Base-by-base conservation (phyloP, 2,797 vertebrate species). In the Botia kubotai region DNA sequence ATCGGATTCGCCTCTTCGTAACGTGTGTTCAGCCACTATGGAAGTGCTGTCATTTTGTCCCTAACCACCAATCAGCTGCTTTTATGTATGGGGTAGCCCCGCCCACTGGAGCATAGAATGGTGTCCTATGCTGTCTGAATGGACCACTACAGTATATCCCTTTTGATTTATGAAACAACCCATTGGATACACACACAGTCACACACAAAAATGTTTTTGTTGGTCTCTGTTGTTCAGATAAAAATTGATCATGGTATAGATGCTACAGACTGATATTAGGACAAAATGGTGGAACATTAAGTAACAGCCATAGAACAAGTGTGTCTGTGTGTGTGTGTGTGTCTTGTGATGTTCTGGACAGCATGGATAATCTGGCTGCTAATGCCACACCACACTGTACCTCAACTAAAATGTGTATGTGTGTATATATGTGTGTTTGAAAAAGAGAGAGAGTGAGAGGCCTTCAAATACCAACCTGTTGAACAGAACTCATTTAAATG, bases 351-450 rank as follows among this genome's bases (percentile, higher is more conserved):
- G 43, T 52, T 75, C 66, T 63, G 29, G 68, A 83, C 55, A 65
- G 73, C 60, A 53, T 72, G 71, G 75, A 46, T 68, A 43, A 72
- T 58, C 66, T 76, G 77, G 48, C 77, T 82, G 80, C 85, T 82
- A 55, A 77, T 66, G 74, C 58, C 74, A 72, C 73, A 77, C 66
- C 74, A 70, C 69, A 82, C 74, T 74, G 72, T 82, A 80, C 77
- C 63, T 70, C 79, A 71, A 65, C 71, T 71, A 58, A 75, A 67
- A 19, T n/a, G 39, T 72, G 77, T 70, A 70, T 26, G 55, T 63
- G 46, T 72, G 53, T 57, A 12, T 66, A 46, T 71, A 63, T 70
- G 43, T 21, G n/a, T 26, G 36, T 63, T 11, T 63, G 53, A 23
- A 50, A 17, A 52, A 7, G n/a, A 69, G 3, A 21, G 21, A 69